phyloP scores from a whole-genome alignment of 1,140 invertebrate genomes.

The Cecropterus lyciades region DNA sequence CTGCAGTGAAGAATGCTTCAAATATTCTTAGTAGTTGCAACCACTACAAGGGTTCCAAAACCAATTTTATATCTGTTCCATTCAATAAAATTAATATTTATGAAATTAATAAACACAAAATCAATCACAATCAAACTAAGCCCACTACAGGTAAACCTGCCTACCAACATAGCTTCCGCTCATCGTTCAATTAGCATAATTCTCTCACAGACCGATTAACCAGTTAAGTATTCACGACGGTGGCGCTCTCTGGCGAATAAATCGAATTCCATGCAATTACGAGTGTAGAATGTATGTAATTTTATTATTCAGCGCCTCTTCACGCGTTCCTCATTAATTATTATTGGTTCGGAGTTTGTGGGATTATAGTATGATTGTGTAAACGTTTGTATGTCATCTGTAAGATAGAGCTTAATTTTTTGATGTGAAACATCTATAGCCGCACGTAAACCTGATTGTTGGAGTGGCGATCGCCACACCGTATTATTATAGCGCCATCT shows the following conservation, averaged over 20 bases:
- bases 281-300: background rate
- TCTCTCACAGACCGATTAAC: background rate
- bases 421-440: no score
- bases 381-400: no score
- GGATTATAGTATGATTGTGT: background rate
- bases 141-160: background rate
- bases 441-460: no score
- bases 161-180: background rate
- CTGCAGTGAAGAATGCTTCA: no score
- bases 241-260: background rate
- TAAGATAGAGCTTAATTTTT: no score
- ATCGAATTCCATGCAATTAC: slow-evolving; percentile 1
- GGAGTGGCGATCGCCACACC: no score
- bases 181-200: slow-evolving; percentile 1
- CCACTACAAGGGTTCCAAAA: no score
- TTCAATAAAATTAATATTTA: background rate
- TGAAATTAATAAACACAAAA: background rate
- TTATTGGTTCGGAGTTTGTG: background rate
- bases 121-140: background rate
- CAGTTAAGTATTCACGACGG: slow-evolving; percentile 1
- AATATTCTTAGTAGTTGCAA: no score
- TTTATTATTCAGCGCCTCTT: background rate
- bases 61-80: no score
- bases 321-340: background rate
- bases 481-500: no score